Conservation (phyloP, 1,140 invertebrate genomes). For the Zaprionus ornatus region DNA sequence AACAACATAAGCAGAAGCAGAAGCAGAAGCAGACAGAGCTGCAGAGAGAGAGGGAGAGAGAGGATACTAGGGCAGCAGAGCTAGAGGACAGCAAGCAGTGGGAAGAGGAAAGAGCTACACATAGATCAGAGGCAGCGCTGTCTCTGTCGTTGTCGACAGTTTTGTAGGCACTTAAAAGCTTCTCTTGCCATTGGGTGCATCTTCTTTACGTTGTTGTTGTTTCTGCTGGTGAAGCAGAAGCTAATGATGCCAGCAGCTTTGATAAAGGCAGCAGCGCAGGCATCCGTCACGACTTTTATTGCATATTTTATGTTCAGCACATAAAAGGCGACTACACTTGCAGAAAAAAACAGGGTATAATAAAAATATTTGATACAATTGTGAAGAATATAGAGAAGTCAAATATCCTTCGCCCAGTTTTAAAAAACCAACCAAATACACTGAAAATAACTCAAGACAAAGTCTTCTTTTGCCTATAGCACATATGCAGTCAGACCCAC, state of each 20-base stretch:
- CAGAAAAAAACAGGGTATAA: constrained; percentile 3
- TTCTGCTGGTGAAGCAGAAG: constrained; percentile 13
- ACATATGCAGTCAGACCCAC: too few relatives aligned
- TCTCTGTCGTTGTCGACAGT: constrained; percentile 2
- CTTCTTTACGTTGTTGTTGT: constrained; percentile 16
- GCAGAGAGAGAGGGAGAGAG: neutral
- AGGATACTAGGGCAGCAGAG: neutral
- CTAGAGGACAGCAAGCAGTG: neutral
- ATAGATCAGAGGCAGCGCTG: constrained; percentile 11
- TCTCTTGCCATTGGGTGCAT: constrained; percentile 5
- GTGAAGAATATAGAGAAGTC: too few relatives aligned
- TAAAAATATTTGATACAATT: too few relatives aligned
- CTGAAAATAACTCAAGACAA: too few relatives aligned
- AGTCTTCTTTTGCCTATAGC: too few relatives aligned
- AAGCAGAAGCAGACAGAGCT: neutral
- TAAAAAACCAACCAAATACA: too few relatives aligned
- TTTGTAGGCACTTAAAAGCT: constrained; percentile 43
- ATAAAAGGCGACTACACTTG: constrained; percentile 40
- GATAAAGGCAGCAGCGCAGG: constrained; percentile 25
- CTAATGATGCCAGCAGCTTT: constrained; percentile 48
- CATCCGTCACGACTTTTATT: constrained; percentile 34
- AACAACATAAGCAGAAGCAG: constrained; percentile 19
- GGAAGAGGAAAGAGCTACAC: neutral
- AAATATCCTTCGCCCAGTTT: too few relatives aligned
- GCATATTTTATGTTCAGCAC: constrained; percentile 40